Evolutionary conservation across 2,113 vertebrate genomes (phyloP), one percentile per base, ranked within the genome.

Genomic region (Cololabis saira): DNA sequence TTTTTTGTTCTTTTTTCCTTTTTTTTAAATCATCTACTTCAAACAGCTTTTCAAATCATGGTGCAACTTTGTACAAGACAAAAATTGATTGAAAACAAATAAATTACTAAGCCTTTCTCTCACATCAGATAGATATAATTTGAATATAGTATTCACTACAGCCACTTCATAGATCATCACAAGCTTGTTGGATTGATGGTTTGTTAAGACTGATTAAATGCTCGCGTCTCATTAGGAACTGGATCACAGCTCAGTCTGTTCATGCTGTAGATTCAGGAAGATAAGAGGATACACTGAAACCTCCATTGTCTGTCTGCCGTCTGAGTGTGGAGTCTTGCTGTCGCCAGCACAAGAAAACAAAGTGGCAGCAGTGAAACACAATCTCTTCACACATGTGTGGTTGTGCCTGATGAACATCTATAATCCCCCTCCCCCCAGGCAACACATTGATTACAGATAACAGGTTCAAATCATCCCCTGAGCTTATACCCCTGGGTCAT

Each of bases 161-260:
- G 68, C 78, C 78, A 80, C 76, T 71, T 78, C 72, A 78, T 84
- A 68, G 74, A 68, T 78, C 74, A 76, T 84, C 84, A 76, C 65
- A 47, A 67, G 48, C 18, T 71, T 59, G 74, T 71, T 61, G 18
- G 48, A 74, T 74, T 71, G 73, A 76, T 42, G 63, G 62, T 71
- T 85, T 79, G 77, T 86, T 81, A 67, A 18, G 58, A 69, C 66
- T 83, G 74, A 86, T 87, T 84, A 86, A 87, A 79, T 69, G 71
- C 73, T 86, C 42, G 42, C 37, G 13, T 75, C 52, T 79, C 77
- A 86, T 89, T 67, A 86, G 62, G 16, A 21, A 49, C 27, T 66
- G 58, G 48, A 74, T 66, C 60, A 71, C 50, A 45, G 63, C 58
- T 71, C 58, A 65, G 48, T 71, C 83, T 64, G 47, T 72, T 54